A percentile compares a stretch with the other conserved stretches of the same genome.
Evolutionary conservation across 2,797 vertebrate species (phyloP).

Genomic region (Todus mexicanus): DNA sequence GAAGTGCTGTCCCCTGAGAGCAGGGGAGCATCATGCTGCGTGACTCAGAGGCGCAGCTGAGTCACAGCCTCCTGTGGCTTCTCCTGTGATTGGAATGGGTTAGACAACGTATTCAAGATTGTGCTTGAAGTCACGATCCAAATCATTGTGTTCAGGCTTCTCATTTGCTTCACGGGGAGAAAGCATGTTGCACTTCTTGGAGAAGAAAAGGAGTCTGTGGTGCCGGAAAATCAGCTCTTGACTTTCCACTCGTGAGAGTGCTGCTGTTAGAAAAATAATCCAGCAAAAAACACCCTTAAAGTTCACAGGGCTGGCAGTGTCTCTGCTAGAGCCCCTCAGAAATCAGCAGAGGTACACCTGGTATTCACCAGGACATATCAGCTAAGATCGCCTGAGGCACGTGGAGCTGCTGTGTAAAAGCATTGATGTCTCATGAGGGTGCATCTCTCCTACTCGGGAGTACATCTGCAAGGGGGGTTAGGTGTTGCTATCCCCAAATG

Average conservation of each 20-base stretch:
- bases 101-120: background rate
- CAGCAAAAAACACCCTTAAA: background rate
- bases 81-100: background rate
- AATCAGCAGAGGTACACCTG: background rate
- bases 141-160: background rate
- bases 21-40: background rate
- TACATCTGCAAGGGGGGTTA: background rate
- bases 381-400: background rate
- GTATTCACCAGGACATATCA: fast-evolving
- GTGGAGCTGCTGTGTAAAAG: background rate
- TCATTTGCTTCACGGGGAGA: background rate
- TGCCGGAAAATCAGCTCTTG: background rate
- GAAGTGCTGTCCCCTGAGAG: background rate
- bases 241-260: fast-evolving
- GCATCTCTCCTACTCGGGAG: fast-evolving
- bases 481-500: background rate
- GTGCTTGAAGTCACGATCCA: background rate
- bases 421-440: fast-evolving
- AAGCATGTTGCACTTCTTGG: background rate
- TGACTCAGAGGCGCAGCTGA: slow-evolving; percentile 18
- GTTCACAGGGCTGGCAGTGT: background rate
- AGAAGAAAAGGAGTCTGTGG: background rate
- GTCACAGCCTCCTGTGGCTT: background rate
- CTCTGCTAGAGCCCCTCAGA: background rate
- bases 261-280: background rate